Conservation (phyloP, 2,113 vertebrate genomes). For the Eptesicus fuscus region DNA sequence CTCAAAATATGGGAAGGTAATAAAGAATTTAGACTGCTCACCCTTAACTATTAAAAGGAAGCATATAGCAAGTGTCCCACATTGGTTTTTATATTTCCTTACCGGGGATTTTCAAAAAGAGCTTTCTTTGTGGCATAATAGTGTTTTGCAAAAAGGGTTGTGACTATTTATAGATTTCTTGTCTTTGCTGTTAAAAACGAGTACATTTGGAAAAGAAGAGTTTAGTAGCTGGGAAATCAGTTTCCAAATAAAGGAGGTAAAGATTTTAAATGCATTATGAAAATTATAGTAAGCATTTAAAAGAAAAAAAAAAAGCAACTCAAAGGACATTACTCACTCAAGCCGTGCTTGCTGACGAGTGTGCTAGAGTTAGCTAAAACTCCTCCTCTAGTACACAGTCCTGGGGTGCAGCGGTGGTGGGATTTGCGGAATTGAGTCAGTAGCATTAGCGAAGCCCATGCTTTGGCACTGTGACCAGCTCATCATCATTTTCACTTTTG, state of each 20-base stretch:
- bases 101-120: background rate
- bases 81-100: constrained; percentile 5
- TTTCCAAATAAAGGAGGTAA: constrained; percentile 20
- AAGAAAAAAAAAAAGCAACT: background rate
- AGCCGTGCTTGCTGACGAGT: background rate
- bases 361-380: background rate
- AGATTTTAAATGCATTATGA: background rate
- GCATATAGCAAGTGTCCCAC: background rate
- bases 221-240: background rate
- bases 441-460: background rate
- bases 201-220: background rate
- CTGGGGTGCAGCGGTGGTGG: background rate
- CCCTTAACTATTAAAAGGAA: background rate
- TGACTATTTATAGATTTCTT: background rate
- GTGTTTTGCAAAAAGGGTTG: background rate
- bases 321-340: background rate
- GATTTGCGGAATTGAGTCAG: background rate
- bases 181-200: background rate
- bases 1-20: background rate
- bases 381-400: background rate
- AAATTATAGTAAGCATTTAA: background rate
- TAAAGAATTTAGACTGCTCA: background rate
- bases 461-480: background rate
- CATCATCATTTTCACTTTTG: background rate
- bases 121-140: background rate